Percentiles rank a stretch among this genome's conserved stretches.
Evolutionary conservation across 92 coral and sea anemone genomes (phyloP).

Genomic region (Palythoa caribaeorum): DNA sequence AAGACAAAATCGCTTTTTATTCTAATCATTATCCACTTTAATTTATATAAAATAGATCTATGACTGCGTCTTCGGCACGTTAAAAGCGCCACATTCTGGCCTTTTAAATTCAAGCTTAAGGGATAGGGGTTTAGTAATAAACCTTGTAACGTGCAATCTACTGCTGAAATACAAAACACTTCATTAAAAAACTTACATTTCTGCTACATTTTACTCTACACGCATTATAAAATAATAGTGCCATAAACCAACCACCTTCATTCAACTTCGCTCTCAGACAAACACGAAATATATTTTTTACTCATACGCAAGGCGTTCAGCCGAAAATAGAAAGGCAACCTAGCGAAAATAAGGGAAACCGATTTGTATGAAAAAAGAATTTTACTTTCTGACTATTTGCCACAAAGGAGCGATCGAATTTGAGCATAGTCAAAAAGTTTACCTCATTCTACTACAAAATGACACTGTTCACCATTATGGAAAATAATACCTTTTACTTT

Average conservation of each 20-base stretch:
- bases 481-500: conserved; percentile 33
- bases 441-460: conserved; percentile 25
- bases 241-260: not conserved
- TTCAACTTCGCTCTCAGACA: not conserved
- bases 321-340: not conserved
- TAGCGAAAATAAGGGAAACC: not conserved
- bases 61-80: conserved; percentile 22
- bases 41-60: conserved; percentile 49
- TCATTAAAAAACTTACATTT: conserved; percentile 21
- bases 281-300: not conserved
- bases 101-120: conserved; percentile 20
- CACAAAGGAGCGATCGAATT: not conserved
- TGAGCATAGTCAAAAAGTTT: conserved; percentile 3
- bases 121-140: not conserved
- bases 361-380: not conserved
- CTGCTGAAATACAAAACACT: conserved; percentile 36
- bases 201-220: not conserved
- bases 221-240: not conserved
- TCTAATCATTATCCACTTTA: conserved; percentile 32
- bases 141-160: conserved; percentile 41
- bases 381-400: not conserved
- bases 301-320: not conserved
- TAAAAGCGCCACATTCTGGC: not conserved
- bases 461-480: conserved; percentile 5
- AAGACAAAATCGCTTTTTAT: conserved; percentile 40